phyloP scores from a whole-genome alignment of 2,113 vertebrate species.

The Copsychus sechellarum region DNA sequence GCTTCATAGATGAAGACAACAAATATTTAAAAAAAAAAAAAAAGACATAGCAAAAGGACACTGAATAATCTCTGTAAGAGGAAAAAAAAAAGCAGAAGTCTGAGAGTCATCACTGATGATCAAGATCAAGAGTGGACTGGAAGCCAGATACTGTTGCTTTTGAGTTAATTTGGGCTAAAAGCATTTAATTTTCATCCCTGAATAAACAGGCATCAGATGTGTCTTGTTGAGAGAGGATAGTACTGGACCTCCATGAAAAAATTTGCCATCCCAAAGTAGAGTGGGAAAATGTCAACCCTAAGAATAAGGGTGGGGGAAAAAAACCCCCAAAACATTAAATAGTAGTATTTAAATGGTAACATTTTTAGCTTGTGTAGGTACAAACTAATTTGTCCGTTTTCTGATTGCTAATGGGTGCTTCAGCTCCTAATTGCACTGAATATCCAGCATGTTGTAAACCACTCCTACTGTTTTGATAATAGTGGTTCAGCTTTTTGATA shows the following conservation, averaged over 20 bases:
- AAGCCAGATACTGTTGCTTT: neutral
- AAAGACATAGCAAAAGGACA: neutral
- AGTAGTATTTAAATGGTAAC: neutral
- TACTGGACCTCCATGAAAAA: neutral
- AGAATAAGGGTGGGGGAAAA: neutral
- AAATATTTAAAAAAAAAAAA: neutral
- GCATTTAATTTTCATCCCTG: neutral
- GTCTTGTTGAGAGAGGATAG: neutral
- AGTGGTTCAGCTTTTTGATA: neutral
- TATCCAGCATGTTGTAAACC: constrained; percentile 70
- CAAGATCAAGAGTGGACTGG: neutral
- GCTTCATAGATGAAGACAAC: neutral
- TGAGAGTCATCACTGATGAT: neutral
- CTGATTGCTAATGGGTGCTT: constrained; percentile 84
- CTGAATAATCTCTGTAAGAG: neutral
- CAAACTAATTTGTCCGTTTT: constrained; percentile 80
- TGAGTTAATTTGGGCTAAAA: neutral
- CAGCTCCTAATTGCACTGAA: constrained; percentile 81
- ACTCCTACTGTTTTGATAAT: neutral
- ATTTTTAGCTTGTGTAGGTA: constrained; percentile 72
- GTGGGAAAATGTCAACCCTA: neutral
- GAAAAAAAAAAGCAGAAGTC: neutral
- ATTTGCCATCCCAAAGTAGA: neutral
- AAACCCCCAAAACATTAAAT: neutral
- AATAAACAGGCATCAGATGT: neutral